phyloP scores from a whole-genome alignment of 2,113 vertebrate species.

The Odocoileus virginianus region DNA sequence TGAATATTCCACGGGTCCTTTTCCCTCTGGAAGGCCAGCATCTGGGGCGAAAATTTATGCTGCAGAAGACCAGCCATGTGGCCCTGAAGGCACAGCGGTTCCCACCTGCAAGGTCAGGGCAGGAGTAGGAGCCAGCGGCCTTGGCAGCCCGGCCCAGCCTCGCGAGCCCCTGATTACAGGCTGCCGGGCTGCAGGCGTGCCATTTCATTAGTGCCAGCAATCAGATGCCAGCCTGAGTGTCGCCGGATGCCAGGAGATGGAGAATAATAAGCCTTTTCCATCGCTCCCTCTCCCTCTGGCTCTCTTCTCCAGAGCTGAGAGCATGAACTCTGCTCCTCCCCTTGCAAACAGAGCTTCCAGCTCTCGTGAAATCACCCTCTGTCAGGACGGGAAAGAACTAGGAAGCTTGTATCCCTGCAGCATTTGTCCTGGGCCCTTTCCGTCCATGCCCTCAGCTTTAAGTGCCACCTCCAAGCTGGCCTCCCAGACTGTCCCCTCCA shows the following conservation, averaged over 20 bases:
- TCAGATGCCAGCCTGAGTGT: background rate
- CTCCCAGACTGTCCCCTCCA: background rate
- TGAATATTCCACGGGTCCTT: background rate
- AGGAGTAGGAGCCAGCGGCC: background rate
- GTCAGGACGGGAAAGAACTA: background rate
- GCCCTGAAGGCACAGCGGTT: background rate
- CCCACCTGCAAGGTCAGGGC: background rate
- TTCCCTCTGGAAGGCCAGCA: background rate
- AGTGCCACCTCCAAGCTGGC: background rate
- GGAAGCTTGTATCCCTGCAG: background rate
- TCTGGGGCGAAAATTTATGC: background rate
- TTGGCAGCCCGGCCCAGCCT: background rate
- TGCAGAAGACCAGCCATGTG: background rate
- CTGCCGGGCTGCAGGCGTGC: accelerated
- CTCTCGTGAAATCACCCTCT: accelerated
- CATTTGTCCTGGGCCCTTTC: background rate
- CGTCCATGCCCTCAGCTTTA: background rate
- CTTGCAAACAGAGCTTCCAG: background rate
- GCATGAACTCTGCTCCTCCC: background rate
- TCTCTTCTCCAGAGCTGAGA: background rate
- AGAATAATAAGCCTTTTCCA: background rate
- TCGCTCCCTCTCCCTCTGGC: background rate
- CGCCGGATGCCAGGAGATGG: background rate
- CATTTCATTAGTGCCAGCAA: background rate
- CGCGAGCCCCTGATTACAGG: background rate